A percentile compares a stretch with the other conserved stretches of the same genome.
Conservation (phyloP, 2,888 invertebrate species). For the Tubiluchus corallicola region DNA sequence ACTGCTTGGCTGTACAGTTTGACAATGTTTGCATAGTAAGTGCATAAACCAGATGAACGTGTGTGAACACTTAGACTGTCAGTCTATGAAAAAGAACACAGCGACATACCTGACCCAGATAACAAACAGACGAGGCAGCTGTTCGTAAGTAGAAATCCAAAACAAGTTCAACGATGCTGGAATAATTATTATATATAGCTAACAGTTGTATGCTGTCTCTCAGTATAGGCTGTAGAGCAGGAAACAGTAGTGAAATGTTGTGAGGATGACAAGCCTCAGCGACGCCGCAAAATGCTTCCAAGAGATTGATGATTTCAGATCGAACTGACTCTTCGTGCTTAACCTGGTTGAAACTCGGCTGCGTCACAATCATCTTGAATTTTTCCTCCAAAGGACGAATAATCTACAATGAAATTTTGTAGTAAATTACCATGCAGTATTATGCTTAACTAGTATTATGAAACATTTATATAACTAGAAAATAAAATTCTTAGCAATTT, state of each 20-base stretch:
- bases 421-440: too few relatives aligned
- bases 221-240: conserved; percentile 43
- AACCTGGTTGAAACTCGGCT: conserved; percentile 35
- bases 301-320: conserved; percentile 47
- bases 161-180: conserved; percentile 53
- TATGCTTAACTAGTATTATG: too few relatives aligned
- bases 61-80: conserved; percentile 12
- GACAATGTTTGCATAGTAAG: too few relatives aligned
- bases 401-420: conserved; percentile 22
- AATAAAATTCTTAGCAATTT: too few relatives aligned
- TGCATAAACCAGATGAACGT: too few relatives aligned
- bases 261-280: conserved; percentile 40
- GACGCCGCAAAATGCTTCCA: conserved; percentile 43
- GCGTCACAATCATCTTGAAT: conserved; percentile 36
- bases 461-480: too few relatives aligned
- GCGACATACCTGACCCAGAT: conserved; percentile 29
- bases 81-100: conserved; percentile 8
- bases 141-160: conserved; percentile 51
- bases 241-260: conserved; percentile 35
- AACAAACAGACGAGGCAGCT: conserved; percentile 48
- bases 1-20: too few relatives aligned
- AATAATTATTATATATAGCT: conserved; percentile 55
- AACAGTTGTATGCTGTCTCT: conserved; percentile 48
- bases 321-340: conserved; percentile 43
- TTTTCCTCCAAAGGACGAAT: conserved; percentile 37